Evolutionary conservation across 2,888 invertebrate species (phyloP).

Genomic region (Epinotia demarniana): DNA sequence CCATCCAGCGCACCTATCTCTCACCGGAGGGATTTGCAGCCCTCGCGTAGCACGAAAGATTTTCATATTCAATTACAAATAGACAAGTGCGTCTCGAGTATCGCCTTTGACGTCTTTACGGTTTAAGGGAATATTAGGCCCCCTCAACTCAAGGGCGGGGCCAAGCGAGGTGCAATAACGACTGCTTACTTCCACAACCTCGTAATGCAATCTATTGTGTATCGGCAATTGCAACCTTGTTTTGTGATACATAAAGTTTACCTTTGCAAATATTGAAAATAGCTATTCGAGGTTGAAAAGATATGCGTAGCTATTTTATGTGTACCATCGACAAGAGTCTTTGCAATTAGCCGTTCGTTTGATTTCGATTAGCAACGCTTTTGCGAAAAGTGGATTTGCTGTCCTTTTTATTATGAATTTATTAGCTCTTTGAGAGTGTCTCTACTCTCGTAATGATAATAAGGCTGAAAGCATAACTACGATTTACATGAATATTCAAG

Average conservation of each 20-base stretch:
- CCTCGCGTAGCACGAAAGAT: constrained; percentile 72
- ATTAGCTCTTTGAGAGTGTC: constrained; percentile 13
- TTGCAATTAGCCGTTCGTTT: constrained; percentile 43
- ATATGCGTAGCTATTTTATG: constrained; percentile 8
- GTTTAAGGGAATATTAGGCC: constrained; percentile 75
- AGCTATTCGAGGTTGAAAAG: background rate
- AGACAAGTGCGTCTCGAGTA: constrained; percentile 81
- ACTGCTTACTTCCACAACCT: constrained; percentile 53
- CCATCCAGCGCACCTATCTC: constrained; percentile 41
- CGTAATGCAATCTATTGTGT: constrained; percentile 9
- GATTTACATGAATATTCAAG: background rate
- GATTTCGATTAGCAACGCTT: constrained; percentile 40
- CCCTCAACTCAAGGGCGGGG: constrained; percentile 58
- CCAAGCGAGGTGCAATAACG: constrained; percentile 66
- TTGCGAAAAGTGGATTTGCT: constrained; percentile 29
- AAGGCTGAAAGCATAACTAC: background rate
- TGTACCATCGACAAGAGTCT: constrained; percentile 20
- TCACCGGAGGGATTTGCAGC: constrained; percentile 52
- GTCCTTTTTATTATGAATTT: constrained; percentile 29
- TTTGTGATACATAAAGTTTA: background rate
- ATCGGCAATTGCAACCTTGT: background rate
- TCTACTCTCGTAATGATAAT: background rate
- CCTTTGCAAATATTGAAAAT: background rate
- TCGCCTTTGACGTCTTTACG: constrained; percentile 78
- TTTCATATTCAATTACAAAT: constrained; percentile 85